phyloP scores from a whole-genome alignment of 92 coral and sea anemone genomes.

The Chrysogorgia sp. region DNA sequence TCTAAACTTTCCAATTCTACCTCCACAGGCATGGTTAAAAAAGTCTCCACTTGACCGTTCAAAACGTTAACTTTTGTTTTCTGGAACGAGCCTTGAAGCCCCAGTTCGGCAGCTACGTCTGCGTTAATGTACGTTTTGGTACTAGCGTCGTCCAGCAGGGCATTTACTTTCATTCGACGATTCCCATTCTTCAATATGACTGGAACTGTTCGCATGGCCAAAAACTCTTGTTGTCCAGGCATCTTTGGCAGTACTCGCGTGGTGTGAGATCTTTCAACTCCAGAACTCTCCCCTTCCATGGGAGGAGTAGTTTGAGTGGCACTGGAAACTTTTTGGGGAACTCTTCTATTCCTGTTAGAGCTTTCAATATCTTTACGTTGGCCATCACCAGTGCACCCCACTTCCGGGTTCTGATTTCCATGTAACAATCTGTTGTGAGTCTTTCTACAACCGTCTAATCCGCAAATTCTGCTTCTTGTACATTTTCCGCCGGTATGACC shows the following conservation, averaged over 20 bases:
- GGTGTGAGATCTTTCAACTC: not conserved
- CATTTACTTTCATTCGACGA: slow-evolving; percentile 45
- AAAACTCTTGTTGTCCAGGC: slow-evolving; percentile 30
- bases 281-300: no score
- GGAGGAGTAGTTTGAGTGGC: not conserved
- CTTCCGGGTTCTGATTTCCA: slow-evolving; percentile 1
- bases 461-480: slow-evolving; percentile 53
- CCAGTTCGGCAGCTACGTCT: slow-evolving; percentile 38
- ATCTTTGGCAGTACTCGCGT: slow-evolving; percentile 10
- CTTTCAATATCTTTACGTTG: not conserved
- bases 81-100: slow-evolving; percentile 30
- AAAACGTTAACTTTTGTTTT: slow-evolving; percentile 19
- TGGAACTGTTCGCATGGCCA: no score
- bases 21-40: not conserved
- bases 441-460: slow-evolving; percentile 52
- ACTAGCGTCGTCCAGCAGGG: slow-evolving; percentile 60
- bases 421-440: slow-evolving; percentile 61
- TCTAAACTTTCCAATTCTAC: slow-evolving; percentile 11
- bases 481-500: slow-evolving; percentile 60
- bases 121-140: slow-evolving; percentile 49
- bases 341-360: not conserved
- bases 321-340: not conserved
- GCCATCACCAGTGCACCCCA: not conserved
- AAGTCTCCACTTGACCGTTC: no score
- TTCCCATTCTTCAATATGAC: slow-evolving; percentile 50